phyloP scores from a whole-genome alignment of 2,113 vertebrate species.

The Meles meles region DNA sequence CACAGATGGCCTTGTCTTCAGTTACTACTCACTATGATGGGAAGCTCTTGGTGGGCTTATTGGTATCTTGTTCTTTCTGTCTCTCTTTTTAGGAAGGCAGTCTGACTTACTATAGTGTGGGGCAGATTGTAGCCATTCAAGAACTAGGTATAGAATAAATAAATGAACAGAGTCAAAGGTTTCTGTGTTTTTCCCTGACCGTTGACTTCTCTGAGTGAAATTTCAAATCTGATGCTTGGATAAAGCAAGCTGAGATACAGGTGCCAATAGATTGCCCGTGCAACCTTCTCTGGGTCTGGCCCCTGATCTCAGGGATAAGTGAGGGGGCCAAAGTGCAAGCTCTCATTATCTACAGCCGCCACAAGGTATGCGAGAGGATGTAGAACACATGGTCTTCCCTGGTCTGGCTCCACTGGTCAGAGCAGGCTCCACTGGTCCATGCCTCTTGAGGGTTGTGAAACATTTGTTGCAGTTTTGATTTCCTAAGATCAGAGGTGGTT shows the following conservation, averaged over 20 bases:
- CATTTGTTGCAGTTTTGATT: constrained; percentile 73
- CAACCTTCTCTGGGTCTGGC: not conserved
- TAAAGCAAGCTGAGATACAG: not conserved
- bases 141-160: not conserved
- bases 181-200: not conserved
- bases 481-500: constrained; percentile 67
- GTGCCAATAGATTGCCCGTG: not conserved
- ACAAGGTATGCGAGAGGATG: not conserved
- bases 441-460: constrained; percentile 42
- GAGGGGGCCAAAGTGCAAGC: not conserved
- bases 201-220: not conserved
- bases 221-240: not conserved
- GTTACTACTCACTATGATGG: not conserved
- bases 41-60: not conserved
- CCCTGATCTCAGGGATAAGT: not conserved
- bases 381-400: constrained; percentile 14
- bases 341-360: not conserved
- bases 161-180: not conserved
- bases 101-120: not conserved
- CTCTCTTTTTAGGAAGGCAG: not conserved
- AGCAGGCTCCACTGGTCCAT: not conserved
- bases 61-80: not conserved
- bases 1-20: not conserved
- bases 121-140: not conserved
- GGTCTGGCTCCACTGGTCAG: not conserved